Evolutionary conservation across 1,140 invertebrate genomes (phyloP).

Genomic region (Trichoplusia ni): DNA sequence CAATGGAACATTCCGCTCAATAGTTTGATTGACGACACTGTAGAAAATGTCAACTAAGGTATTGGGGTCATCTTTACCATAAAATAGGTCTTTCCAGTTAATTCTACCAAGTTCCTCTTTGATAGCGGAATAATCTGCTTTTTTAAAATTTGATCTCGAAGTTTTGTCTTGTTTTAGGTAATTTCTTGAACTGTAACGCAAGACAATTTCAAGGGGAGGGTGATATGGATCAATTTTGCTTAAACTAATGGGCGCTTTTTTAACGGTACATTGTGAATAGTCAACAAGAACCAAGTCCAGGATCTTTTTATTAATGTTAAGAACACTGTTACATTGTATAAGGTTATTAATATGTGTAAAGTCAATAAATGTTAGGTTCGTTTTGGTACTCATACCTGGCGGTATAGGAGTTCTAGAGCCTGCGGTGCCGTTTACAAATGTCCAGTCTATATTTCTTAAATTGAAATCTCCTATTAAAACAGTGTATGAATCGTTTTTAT

Average conservation of each 20-base stretch:
- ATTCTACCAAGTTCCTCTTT: slow-evolving; percentile 5
- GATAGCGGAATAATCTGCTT: slow-evolving; percentile 36
- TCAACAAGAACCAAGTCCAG: slow-evolving; percentile 30
- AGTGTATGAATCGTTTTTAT: background rate
- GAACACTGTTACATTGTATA: slow-evolving; percentile 20
- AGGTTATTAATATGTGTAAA: slow-evolving; percentile 22
- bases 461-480: slow-evolving; percentile 41
- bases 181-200: background rate
- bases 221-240: slow-evolving; percentile 33
- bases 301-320: slow-evolving; percentile 19
- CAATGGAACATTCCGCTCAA: slow-evolving; percentile 24
- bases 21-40: background rate
- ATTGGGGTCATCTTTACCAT: slow-evolving; percentile 7
- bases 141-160: slow-evolving; percentile 30
- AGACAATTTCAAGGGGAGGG: slow-evolving; percentile 30
- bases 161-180: background rate
- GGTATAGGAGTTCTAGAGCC: background rate
- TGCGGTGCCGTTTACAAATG: background rate
- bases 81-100: slow-evolving; percentile 26
- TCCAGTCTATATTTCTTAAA: slow-evolving; percentile 39
- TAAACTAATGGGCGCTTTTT: slow-evolving; percentile 2
- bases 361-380: background rate
- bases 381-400: background rate
- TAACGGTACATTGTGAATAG: background rate
- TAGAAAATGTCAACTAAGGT: slow-evolving; percentile 34